Conservation (phyloP, 2,113 vertebrate species). For the Balaenoptera acutorostrata region DNA sequence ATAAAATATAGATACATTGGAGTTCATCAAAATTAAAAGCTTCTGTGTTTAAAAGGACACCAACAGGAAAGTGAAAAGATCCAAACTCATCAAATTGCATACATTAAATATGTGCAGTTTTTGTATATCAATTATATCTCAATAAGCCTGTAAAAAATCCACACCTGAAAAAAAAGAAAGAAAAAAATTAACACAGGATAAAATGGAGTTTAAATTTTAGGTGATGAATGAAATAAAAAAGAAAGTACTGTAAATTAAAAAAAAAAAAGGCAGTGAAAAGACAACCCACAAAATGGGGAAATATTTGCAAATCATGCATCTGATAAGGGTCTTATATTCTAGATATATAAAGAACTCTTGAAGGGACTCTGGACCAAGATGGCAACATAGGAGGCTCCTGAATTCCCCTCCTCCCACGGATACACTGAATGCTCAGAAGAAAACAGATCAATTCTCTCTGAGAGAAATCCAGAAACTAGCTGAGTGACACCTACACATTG, state of each 20-base stretch:
- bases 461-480: no score
- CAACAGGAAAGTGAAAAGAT: not conserved
- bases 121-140: not conserved
- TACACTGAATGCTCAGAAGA: no score
- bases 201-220: not conserved
- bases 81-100: not conserved
- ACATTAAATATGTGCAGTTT: not conserved
- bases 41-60: not conserved
- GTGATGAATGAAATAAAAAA: not conserved
- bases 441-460: no score
- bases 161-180: not conserved
- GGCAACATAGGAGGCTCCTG: no score
- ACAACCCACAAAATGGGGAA: not conserved
- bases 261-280: not conserved
- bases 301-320: not conserved
- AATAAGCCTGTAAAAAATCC: not conserved
- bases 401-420: not conserved
- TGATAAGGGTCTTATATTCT: no score
- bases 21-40: not conserved
- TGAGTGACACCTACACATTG: no score
- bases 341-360: no score
- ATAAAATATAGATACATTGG: not conserved
- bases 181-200: not conserved
- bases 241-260: not conserved
- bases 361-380: no score